A percentile compares a stretch with the other conserved stretches of the same genome.
Conservation (phyloP, 1,140 invertebrate genomes). For the Babylonia areolata region DNA sequence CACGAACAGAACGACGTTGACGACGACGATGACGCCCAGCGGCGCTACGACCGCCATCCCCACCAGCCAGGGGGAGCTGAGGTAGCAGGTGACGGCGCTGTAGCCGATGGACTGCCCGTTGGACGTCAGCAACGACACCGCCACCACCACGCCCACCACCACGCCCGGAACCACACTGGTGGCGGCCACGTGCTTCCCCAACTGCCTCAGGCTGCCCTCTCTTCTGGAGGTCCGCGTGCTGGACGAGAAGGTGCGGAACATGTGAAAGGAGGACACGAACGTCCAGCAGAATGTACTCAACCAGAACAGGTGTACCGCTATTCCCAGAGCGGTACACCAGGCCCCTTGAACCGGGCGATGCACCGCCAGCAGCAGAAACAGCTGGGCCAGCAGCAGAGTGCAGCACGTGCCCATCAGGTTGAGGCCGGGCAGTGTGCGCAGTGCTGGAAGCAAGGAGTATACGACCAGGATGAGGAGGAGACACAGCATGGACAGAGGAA, state of each 20-base stretch:
- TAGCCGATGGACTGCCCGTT: slow-evolving; percentile 32
- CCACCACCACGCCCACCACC: slow-evolving; percentile 15
- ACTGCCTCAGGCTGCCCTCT: neutral
- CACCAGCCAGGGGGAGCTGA: slow-evolving; percentile 34
- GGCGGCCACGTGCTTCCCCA: neutral
- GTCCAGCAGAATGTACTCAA: slow-evolving; percentile 30
- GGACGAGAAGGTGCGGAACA: slow-evolving; percentile 29
- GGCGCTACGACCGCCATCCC: slow-evolving; percentile 37
- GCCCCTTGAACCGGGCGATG: neutral
- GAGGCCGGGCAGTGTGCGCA: slow-evolving; percentile 28
- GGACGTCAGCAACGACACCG: neutral
- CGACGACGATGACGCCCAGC: slow-evolving; percentile 17
- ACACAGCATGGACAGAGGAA: slow-evolving; percentile 19
- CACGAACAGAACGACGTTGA: slow-evolving; percentile 48
- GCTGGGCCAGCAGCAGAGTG: slow-evolving; percentile 27
- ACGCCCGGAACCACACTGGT: neutral
- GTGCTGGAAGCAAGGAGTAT: slow-evolving; percentile 2
- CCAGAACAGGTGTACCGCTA: slow-evolving; percentile 10
- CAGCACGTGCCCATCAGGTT: slow-evolving; percentile 29
- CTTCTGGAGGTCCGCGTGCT: neutral
- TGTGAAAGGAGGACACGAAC: slow-evolving; percentile 16
- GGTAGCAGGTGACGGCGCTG: slow-evolving; percentile 41
- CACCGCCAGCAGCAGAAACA: slow-evolving; percentile 24
- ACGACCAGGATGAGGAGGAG: slow-evolving; percentile 15
- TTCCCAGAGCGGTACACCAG: neutral